These are phyloP conservation scores for Chrysopilus asiliformis DNA, from an alignment of 2,888 invertebrate species.

Conservation along the genomic window DNA sequence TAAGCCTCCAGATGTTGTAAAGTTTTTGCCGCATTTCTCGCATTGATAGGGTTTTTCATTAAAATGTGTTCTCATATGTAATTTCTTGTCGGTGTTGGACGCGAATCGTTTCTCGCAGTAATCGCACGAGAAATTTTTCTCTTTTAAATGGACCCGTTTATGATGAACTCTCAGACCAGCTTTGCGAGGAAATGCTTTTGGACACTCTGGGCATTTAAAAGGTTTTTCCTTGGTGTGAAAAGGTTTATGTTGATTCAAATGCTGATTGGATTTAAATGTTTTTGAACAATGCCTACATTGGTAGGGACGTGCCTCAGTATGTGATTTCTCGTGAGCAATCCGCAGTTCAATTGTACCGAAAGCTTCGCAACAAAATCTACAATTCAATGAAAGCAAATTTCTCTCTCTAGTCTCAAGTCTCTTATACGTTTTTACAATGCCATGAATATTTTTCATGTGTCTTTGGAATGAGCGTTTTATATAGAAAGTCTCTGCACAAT, in stretches of 20 bases:
- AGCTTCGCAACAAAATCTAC: too few species aligned
- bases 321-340: too few species aligned
- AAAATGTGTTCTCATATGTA: conserved; percentile 23
- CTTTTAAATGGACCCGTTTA: conserved; percentile 5
- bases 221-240: conserved; percentile 4
- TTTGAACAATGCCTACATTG: conserved; percentile 3
- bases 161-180: conserved; percentile 7
- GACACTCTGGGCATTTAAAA: conserved; percentile 6
- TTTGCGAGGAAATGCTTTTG: conserved; percentile 7
- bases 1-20: conserved; percentile 24
- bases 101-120: conserved; percentile 24
- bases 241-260: background rate
- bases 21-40: conserved; percentile 26
- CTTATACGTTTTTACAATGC: too few species aligned
- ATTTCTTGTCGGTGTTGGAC: conserved; percentile 21
- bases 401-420: too few species aligned
- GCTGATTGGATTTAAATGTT: background rate
- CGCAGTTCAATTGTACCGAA: too few species aligned
- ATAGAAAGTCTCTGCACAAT: too few species aligned
- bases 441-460: too few species aligned
- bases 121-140: conserved; percentile 7
- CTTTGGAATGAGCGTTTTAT: too few species aligned
- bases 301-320: too few species aligned
- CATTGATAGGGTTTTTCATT: conserved; percentile 26
- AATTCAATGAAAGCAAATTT: too few species aligned